These are phyloP conservation scores for Chelon labrosus DNA, from an alignment of 2,797 vertebrate genomes.

Conservation along the genomic window DNA sequence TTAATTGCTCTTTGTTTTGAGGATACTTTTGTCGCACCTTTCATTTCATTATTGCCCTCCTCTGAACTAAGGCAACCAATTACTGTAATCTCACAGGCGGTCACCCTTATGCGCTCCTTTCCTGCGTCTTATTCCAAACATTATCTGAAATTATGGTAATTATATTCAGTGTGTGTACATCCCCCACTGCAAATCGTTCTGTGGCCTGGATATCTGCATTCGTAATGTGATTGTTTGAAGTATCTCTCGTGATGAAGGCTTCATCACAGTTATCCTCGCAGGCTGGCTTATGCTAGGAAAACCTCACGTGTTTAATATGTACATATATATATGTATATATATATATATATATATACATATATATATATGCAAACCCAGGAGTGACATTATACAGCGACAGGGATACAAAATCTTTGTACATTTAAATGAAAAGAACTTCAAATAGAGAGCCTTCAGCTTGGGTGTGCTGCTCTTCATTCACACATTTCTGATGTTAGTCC, in stretches of 20 bases:
- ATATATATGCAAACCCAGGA: neutral
- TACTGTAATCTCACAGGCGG: constrained; percentile 62
- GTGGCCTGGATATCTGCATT: constrained; percentile 42
- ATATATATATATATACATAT: neutral
- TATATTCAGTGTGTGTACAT: constrained; percentile 55
- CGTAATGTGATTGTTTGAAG: constrained; percentile 72
- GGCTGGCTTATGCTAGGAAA: constrained; percentile 10
- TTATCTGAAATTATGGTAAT: constrained; percentile 74
- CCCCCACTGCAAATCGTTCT: constrained; percentile 52
- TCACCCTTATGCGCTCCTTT: constrained; percentile 55
- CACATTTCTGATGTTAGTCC: neutral
- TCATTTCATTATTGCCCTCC: constrained; percentile 50
- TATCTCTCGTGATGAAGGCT: constrained; percentile 41
- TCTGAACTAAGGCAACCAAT: constrained; percentile 59
- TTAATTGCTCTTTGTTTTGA: constrained; percentile 60
- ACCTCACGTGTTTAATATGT: constrained; percentile 24
- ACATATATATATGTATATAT: constrained; percentile 20
- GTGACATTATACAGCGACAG: neutral
- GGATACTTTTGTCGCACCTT: constrained; percentile 44
- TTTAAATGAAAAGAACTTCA: constrained; percentile 23
- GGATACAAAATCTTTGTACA: constrained; percentile 13
- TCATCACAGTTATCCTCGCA: constrained; percentile 35
- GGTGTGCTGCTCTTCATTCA: constrained; percentile 1
- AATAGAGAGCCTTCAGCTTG: neutral
- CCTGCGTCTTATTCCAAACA: constrained; percentile 65